These are phyloP conservation scores for Ophioderma brevispina DNA, from an alignment of 35 echinoderm and acorn worm species.

Conservation along the genomic window DNA sequence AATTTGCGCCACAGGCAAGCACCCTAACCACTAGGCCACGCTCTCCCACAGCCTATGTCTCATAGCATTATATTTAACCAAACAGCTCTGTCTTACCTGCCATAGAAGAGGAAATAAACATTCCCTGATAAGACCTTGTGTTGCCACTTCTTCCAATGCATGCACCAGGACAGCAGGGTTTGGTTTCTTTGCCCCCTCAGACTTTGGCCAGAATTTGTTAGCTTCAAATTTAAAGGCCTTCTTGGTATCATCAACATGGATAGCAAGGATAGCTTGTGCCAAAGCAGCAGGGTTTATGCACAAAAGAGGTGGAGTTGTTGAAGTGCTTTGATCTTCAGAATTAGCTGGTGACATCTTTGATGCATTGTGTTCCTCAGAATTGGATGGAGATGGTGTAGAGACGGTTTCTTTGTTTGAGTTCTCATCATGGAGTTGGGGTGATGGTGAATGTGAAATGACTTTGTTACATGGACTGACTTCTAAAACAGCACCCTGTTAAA, in stretches of 20 bases:
- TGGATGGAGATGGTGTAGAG: background rate
- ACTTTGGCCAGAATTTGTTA: slow-evolving; percentile 92
- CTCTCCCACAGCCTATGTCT: too few relatives aligned
- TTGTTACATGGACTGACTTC: background rate
- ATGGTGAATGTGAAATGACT: background rate
- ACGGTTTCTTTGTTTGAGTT: background rate
- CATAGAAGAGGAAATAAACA: slow-evolving; percentile 82
- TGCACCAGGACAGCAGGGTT: slow-evolving; percentile 75
- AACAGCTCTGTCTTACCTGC: slow-evolving; percentile 57
- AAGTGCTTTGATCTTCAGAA: too few relatives aligned
- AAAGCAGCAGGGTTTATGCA: slow-evolving; percentile 73
- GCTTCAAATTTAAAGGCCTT: slow-evolving; percentile 84
- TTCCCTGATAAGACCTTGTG: slow-evolving; percentile 73
- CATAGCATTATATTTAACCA: background rate
- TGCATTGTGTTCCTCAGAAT: background rate
- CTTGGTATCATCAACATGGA: slow-evolving; percentile 77
- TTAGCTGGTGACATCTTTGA: too few relatives aligned
- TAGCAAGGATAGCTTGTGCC: slow-evolving; percentile 30
- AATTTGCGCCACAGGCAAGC: too few relatives aligned
- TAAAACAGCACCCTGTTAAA: background rate
- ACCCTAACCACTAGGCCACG: too few relatives aligned
- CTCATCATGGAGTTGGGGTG: background rate
- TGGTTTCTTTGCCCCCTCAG: slow-evolving; percentile 53
- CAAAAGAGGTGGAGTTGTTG: background rate
- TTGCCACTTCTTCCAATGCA: slow-evolving; percentile 87